Evolutionary conservation across 2,888 invertebrate species (phyloP), one percentile per base, ranked within the genome.

Genomic region (Nezara viridula): DNA sequence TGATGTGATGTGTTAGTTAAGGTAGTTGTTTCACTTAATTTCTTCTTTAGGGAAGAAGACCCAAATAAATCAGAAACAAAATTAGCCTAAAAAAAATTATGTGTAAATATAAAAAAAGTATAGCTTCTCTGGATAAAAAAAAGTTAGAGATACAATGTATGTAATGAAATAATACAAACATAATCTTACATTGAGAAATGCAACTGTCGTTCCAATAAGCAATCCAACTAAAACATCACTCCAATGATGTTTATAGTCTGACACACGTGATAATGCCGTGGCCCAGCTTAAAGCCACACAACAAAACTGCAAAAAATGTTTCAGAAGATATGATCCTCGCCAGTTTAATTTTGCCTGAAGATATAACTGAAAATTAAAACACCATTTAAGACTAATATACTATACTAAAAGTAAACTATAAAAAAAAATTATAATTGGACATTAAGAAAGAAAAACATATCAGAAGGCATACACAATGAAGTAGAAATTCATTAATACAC

Each of bases 211-310:
- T 19, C 97, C 97, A 90, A 97, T 94, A 52, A 94, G 92, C 91
- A 95, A 94, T 0, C 99, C 99, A 88, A 96, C 96, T 50, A 99
- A 94, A 4, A 99, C 99, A 93, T 99, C 99, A 92, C 97, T 98
- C 98, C 98, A 98, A 92, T 99, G 99, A 93, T 99, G 99, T 93
- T 99, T 99, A 94, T 99, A 98, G 94, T 99, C 97, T 0, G 98
- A 98, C 60, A 99, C 95, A 55, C 99, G 95, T 1, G 98, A 96
- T 94, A 98, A 94, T n/a, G 96, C 96, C 19, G 97, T 97, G 93
- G 95, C 97, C 95, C 97, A 96, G 50, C 98, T 96, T 93, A 97
- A 94, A 93, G 96, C 94, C 90, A 98, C 93, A 88, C 97, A 95
- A 21, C 96, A 91, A 92, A 97, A 96, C 93, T 99, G 99, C 88